phyloP scores from a whole-genome alignment of 2,888 invertebrate species.

The Drosophila lacicola region DNA sequence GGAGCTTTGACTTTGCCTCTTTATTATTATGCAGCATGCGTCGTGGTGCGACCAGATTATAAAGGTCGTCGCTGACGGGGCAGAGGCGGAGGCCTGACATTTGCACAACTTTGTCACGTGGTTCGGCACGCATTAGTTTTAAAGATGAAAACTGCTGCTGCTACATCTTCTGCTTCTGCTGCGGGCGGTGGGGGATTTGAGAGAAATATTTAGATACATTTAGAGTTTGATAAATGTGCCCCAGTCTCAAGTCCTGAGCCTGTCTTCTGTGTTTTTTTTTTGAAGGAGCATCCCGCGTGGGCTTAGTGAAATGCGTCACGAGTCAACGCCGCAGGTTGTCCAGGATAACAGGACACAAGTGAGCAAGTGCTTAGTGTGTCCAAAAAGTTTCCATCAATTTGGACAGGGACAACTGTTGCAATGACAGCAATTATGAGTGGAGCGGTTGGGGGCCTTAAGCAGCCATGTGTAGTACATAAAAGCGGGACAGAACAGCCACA shows the following conservation, averaged over 20 bases:
- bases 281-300: constrained; percentile 1
- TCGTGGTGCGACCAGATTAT: constrained; percentile 62
- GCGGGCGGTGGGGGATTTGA: neutral
- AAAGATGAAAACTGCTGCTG: constrained; percentile 39
- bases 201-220: constrained; percentile 45
- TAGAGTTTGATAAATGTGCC: constrained; percentile 69
- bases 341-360: constrained; percentile 13
- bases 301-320: constrained; percentile 54
- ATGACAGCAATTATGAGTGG: constrained; percentile 69
- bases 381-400: constrained; percentile 60
- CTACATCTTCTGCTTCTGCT: neutral
- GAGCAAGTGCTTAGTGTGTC: constrained; percentile 37
- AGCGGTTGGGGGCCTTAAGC: neutral
- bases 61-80: constrained; percentile 39
- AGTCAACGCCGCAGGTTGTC: constrained; percentile 53
- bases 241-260: constrained; percentile 9
- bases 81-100: constrained; percentile 32
- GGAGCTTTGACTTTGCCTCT: constrained; percentile 54
- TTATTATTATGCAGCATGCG: constrained; percentile 65
- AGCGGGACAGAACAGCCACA: constrained; percentile 2
- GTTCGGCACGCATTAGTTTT: constrained; percentile 53
- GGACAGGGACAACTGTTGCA: constrained; percentile 65
- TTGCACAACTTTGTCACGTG: constrained; percentile 67
- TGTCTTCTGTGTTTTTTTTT: constrained; percentile 1
- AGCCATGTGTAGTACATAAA: constrained; percentile 54